Evolutionary conservation across 2,113 vertebrate species (phyloP), one percentile per base, ranked within the genome.

Genomic region (Setophaga coronata): DNA sequence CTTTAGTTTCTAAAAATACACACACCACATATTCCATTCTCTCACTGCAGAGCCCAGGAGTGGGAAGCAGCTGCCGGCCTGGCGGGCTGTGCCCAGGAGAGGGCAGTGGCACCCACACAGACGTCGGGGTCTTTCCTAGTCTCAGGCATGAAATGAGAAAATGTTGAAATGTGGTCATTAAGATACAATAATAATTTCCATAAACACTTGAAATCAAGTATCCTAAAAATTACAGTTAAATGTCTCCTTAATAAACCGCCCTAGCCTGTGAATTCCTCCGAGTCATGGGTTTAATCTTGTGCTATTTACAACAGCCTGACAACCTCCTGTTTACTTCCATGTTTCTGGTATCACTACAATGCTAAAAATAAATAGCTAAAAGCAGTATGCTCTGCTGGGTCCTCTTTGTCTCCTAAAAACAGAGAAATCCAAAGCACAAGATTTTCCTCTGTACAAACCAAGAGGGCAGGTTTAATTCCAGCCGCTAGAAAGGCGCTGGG

Each of bases 331-430:
- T 98, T 98, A 97, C 96, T 95, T 97, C 93, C 96, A 96, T 98
- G 97, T 97, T 98, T 98, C 97, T 97, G 96, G 93, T 97, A 97
- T 97, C 96, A 85, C 94, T 97, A 78, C 94, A 78, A 57, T 64
- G 96, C 98, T 98, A 98, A 98, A 98, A 98, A 98, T 98, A 98
- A 97, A 97, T 77, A 70, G 97, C 97, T 97, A 98, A 98, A 98
- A 97, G 96, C 26, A 9, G 95, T 85, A 93, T 90, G 83, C 97
- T 94, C 95, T 90, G 93, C 94, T 38, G 97, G 95, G 97, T 93
- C 74, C 86, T 96, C 96, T 97, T 97, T 97, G 96, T 96, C 94
- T 97, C 93, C 94, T 93, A 66, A 96, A 95, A 40, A 94, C 95
- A 50, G 95, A 96, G 93, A 92, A 91, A 95, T 38, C 50, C 4